Base-by-base conservation (phyloP, 2,797 vertebrate genomes). In the Cuniculus paca region DNA sequence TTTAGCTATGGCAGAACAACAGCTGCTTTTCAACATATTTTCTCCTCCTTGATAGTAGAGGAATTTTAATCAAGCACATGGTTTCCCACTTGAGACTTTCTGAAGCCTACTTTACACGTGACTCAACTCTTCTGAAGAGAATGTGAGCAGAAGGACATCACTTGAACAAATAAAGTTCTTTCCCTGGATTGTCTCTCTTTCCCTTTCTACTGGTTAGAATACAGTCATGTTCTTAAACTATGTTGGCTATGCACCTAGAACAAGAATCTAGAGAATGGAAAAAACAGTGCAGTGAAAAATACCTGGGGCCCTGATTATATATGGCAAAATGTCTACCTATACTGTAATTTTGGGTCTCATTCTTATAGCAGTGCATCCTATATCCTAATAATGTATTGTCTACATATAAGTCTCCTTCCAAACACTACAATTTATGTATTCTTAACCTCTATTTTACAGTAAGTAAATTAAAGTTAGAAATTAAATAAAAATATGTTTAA, bases 401-500 rank as follows among this genome's bases (percentile, higher is more conserved):
- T 65, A 90, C 50, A 70, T 11, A 42, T 45, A 90, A 80, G 75
- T 91, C 17, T 45, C 58, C 63, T 70, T 82, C 45, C 58, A 74
- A 75, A 17, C 74, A 56, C 22, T 68, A 26, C 50, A 20, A 78
- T 24, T 4, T n/a, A 68, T 82, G 17, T 82, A 72, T 77, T 74
- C 42, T 81, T 91, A 77, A 77, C 70, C 83, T 42, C 56, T 91
- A 60, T 88, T 84, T 75, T 72, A 48, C 34, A 92, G 45, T 34
- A 82, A 85, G 17, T 16, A 90, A 78, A 94, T 78, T 65, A 94
- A 83, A 94, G 74, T 39, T 80, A 74, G 36, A 88, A 31, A 11
- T 36, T 81, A 89, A 93, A 52, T 68, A 60, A 81, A 88, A 94
- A 2, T 48, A 88, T n/a, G 87, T 72, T 88, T 83, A 91, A 72